Base-by-base conservation (phyloP, 2,113 vertebrate genomes). In the Furnarius figulus region DNA sequence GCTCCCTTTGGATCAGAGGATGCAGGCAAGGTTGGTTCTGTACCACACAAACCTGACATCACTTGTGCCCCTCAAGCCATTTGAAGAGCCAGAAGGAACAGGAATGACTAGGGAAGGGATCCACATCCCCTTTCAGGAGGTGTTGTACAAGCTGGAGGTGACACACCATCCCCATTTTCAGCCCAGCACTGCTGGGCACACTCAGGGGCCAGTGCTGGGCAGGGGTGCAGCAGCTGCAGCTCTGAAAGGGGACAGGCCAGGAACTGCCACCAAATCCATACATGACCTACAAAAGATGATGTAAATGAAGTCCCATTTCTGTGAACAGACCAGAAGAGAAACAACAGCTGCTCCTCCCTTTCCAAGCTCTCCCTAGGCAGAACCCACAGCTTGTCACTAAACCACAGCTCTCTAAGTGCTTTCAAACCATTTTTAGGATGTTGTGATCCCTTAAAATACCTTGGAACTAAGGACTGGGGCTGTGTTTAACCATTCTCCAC, bases 321-420 rank as follows among this genome's bases (percentile, higher is more conserved):
- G 3, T n/a, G 17, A 35, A 1, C 24, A 40, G 30, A n/a, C 25
- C 12, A 22, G 55, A 19, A 46, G 52, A 2, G 12, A 37, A n/a
- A 61, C 74, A 25, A 4, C 16, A 72, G 56, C 63, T 78, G 30
- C 31, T 31, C 31, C 15, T 14, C 16, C 65, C 24, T 44, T 21
- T 15, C 17, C 9, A 12, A 12, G 52, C 7, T 65, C 44, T 71
- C 27, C 5, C 2, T 21, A 46, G 61, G 52, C 53, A 67, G 28
- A 31, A 33, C 50, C 39, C 10, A 10, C 9, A 15, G n/a, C 18
- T 1, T 25, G 6, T 4, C 39, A 59, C 44, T 13, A 44, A 44
- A 16, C 11, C 25, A 5, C 9, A n/a, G 27, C 63, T n/a, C 0
- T 6, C 2, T 1, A 14, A n/a, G 14, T 7, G 9, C 59, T 72